Conservation (phyloP, 35 echinoderm and acorn worm species). For the Strongylocentrotus purpuratus region DNA sequence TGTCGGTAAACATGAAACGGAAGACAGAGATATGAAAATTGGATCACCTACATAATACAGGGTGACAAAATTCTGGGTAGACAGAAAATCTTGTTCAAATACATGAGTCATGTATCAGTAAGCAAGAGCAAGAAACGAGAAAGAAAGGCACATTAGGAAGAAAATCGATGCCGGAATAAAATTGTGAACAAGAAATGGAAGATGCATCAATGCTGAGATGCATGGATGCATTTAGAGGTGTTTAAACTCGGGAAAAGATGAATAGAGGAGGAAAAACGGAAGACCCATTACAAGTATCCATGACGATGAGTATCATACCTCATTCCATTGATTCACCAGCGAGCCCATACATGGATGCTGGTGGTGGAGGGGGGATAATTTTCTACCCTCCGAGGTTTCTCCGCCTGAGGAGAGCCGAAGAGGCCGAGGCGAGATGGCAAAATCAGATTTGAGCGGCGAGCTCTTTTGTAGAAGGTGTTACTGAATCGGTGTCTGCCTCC, state of each 20-base stretch:
- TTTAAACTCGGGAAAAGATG: not conserved
- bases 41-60: not conserved
- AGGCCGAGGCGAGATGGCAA: conserved; percentile 2
- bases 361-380: not conserved
- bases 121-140: not conserved
- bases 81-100: not conserved
- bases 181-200: not conserved
- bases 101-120: not conserved
- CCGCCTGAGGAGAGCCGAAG: not conserved
- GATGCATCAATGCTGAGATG: not conserved
- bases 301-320: not conserved
- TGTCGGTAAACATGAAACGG: not conserved
- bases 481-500: conserved; percentile 15
- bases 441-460: conserved; percentile 41
- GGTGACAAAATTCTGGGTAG: not conserved
- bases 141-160: not conserved
- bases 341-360: not conserved
- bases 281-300: not conserved
- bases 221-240: not conserved
- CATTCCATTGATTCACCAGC: not conserved
- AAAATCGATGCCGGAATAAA: not conserved
- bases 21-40: not conserved
- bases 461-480: conserved; percentile 44
- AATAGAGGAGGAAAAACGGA: not conserved
- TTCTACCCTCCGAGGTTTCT: not conserved